Conservation (phyloP, 1,140 invertebrate genomes). For the Pseudobourletiella spinata region DNA sequence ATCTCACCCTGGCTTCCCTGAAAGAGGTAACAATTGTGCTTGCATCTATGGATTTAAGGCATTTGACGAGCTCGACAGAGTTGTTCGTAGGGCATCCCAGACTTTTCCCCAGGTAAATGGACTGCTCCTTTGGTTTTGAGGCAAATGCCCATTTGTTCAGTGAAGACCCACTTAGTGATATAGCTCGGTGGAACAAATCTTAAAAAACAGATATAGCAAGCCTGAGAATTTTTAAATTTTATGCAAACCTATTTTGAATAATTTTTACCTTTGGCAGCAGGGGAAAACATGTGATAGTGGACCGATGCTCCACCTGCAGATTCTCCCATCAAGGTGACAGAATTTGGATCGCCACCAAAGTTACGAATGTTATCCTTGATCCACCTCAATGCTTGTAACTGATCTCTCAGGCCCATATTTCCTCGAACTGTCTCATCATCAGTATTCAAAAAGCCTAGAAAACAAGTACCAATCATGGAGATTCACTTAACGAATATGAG, state of each 20-base stretch:
- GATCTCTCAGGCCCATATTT: too few species aligned
- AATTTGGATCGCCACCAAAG: slow-evolving; percentile 63
- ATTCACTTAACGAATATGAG: slow-evolving; percentile 72
- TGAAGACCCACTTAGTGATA: slow-evolving; percentile 12
- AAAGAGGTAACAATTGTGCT: not conserved
- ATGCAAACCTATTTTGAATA: not conserved
- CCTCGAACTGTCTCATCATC: too few species aligned
- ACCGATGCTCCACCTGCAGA: slow-evolving; percentile 12
- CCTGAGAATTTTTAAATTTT: not conserved
- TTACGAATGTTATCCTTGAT: too few species aligned
- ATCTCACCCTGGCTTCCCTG: slow-evolving; percentile 4
- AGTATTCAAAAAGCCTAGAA: too few species aligned
- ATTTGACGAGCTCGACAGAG: slow-evolving; percentile 3
- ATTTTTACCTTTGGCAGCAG: slow-evolving; percentile 32
- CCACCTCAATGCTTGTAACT: too few species aligned
- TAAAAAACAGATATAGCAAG: not conserved
- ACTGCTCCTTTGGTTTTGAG: slow-evolving; percentile 15
- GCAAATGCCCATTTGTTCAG: slow-evolving; percentile 5
- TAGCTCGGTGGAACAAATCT: slow-evolving; percentile 18
- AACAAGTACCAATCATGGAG: too few species aligned
- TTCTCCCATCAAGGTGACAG: slow-evolving; percentile 75
- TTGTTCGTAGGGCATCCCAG: slow-evolving; percentile 9
- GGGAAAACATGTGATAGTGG: slow-evolving; percentile 29
- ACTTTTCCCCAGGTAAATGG: slow-evolving; percentile 1
- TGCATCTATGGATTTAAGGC: slow-evolving; percentile 11